Evolutionary conservation across 1,140 invertebrate genomes (phyloP), one percentile per base, ranked within the genome.

Genomic region (Bombus waltoni): DNA sequence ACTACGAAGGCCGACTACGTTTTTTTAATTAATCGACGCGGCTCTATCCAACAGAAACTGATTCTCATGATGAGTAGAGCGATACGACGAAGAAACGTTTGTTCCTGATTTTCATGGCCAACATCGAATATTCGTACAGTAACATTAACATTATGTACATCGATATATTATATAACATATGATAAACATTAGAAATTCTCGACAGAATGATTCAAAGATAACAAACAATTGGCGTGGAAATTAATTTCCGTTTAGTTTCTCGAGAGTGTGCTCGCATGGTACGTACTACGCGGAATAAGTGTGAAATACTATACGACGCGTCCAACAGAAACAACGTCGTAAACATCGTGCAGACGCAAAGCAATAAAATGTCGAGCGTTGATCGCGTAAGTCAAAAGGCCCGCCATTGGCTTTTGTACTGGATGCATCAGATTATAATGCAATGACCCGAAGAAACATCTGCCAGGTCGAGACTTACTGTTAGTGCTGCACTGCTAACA

Each of bases 401-500:
- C 38, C 28, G 13, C 13, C 25, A 28, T 22, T 53, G 40, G 28
- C n/a, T 74, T 32, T 74, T 32, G 42, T 32, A 22, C 42, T 32
- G 42, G n/a, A 32, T 74, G 18, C 42, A 74, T 74, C 72, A 22
- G 72, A 47, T 47, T 74, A 74, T 74, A 74, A 74, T 47, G 42
- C 42, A 74, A 74, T 32, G 42, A 74, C 42, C 72, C 18, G 42
- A 38, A n/a, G 72, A 74, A 74, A 74, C 42, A 74, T 74, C 72
- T 47, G 72, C 72, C 42, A 47, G 42, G 72, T 32, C 28, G 28
- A 13, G n/a, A 32, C 72, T 74, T 74, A 32, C 42, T 74, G 42
- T 74, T 47, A 74, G 42, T 25, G 72, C n/a, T 32, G 40, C 42
- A 32, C 28, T n/a, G 72, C 9, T 74, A 74, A 74, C 72, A 47